These are phyloP conservation scores for Chrysemys picta DNA, from an alignment of 2,113 vertebrate genomes.

Conservation along the genomic window DNA sequence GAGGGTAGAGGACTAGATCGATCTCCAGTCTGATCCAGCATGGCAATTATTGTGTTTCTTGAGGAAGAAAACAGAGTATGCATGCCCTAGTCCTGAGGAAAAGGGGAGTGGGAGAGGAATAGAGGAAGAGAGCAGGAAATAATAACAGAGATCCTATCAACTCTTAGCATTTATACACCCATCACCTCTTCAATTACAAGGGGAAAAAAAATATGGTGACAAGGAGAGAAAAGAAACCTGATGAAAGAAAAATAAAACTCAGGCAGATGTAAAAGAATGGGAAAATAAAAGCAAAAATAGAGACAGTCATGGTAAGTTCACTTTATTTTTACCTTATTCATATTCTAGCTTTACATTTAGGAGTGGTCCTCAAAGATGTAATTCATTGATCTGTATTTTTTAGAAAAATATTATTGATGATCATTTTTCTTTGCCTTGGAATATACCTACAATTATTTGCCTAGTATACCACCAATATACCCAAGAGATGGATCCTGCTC, in stretches of 20 bases:
- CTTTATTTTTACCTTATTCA: background rate
- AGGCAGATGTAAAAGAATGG: background rate
- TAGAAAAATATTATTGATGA: background rate
- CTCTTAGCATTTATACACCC: background rate
- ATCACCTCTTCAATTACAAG: background rate
- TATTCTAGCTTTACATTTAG: background rate
- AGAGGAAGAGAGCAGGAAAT: background rate
- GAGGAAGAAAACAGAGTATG: background rate
- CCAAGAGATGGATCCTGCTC: background rate
- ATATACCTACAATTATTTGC: background rate
- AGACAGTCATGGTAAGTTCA: background rate
- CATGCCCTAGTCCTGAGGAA: background rate
- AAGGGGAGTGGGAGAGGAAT: background rate
- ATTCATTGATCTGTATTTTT: slow-evolving; percentile 4
- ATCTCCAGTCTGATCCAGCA: background rate
- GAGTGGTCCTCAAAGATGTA: background rate
- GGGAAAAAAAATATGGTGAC: background rate
- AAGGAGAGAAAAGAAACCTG: too few relatives aligned
- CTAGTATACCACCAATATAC: background rate
- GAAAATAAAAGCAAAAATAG: background rate
- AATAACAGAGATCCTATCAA: background rate
- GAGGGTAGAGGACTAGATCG: slow-evolving; percentile 13
- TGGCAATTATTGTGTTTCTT: background rate
- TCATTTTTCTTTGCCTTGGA: background rate
- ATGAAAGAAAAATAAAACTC: background rate